These are phyloP conservation scores for Mycalesis mineus DNA, from an alignment of 2,888 invertebrate species.

Conservation along the genomic window DNA sequence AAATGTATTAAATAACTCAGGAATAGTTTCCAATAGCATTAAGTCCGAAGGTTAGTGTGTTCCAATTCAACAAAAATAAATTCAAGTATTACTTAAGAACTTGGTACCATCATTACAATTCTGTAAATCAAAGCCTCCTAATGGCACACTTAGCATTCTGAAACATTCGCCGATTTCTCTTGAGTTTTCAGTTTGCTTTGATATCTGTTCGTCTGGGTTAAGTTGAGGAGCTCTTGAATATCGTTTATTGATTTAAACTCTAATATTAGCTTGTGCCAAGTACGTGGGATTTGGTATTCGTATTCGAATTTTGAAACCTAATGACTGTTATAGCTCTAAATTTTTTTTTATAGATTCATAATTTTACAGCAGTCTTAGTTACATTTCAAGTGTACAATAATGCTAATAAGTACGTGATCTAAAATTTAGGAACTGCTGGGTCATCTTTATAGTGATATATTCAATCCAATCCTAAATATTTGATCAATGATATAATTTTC, in stretches of 20 bases:
- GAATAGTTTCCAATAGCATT: too few species aligned
- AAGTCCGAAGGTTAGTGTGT: too few species aligned
- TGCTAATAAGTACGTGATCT: too few species aligned
- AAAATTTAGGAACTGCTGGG: too few species aligned
- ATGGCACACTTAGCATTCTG: background rate
- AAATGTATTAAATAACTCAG: too few species aligned
- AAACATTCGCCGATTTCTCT: slow-evolving; percentile 3
- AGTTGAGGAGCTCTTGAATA: slow-evolving; percentile 1
- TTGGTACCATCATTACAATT: background rate
- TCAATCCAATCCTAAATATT: too few species aligned
- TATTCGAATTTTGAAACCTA: background rate
- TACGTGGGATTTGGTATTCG: background rate
- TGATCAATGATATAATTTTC: too few species aligned
- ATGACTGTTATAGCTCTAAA: too few species aligned
- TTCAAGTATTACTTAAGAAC: background rate
- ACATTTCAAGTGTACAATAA: too few species aligned
- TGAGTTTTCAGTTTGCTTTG: slow-evolving; percentile 2
- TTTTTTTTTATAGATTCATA: too few species aligned
- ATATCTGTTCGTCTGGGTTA: background rate
- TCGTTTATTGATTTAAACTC: slow-evolving; percentile 9
- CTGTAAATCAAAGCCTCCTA: background rate
- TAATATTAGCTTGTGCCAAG: slow-evolving; percentile 8
- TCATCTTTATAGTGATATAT: too few species aligned
- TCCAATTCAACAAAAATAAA: background rate
- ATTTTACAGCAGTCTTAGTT: too few species aligned